These are phyloP conservation scores for Amblyjoppa proteus DNA, from an alignment of 2,888 invertebrate genomes.

Conservation along the genomic window DNA sequence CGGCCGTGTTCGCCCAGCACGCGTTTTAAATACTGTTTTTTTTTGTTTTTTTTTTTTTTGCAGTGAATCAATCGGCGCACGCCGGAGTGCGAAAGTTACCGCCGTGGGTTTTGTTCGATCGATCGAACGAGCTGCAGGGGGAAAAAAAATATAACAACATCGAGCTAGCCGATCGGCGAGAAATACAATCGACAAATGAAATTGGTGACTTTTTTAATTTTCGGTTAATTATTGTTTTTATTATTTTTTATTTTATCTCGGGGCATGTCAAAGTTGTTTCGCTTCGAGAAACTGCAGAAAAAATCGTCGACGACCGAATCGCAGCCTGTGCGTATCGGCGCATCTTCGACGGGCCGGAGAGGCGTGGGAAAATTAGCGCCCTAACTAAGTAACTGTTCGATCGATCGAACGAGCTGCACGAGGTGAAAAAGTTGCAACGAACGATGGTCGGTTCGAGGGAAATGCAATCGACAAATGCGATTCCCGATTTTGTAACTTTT, in stretches of 20 bases:
- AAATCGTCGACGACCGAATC: conserved; percentile 46
- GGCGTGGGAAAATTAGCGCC: conserved; percentile 45
- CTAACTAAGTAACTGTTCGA: conserved; percentile 3
- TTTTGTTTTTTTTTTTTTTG: conserved; percentile 56
- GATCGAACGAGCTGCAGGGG: conserved; percentile 21
- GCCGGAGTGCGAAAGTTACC: conserved; percentile 50
- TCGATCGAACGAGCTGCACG: conserved; percentile 30
- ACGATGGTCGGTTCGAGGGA: not conserved
- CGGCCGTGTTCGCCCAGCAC: not conserved
- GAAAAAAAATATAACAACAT: conserved; percentile 4
- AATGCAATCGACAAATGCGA: not conserved
- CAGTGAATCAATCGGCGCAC: conserved; percentile 55
- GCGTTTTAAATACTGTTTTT: conserved; percentile 57
- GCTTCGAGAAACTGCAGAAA: not conserved
- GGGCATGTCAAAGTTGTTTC: not conserved
- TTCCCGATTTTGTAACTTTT: not conserved
- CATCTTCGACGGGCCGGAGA: conserved; percentile 46
- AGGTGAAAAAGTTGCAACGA: conserved; percentile 6
- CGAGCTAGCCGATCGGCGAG: not conserved
- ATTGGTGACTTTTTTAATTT: not conserved
- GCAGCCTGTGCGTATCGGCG: conserved; percentile 9
- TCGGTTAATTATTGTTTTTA: not conserved
- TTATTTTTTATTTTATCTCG: not conserved
- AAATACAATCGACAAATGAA: not conserved
- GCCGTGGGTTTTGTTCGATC: conserved; percentile 43